Percentiles rank a stretch among this genome's conserved stretches.
These are phyloP conservation scores for Aphelinus certus DNA, from an alignment of 1,140 invertebrate species.

Conservation along the genomic window DNA sequence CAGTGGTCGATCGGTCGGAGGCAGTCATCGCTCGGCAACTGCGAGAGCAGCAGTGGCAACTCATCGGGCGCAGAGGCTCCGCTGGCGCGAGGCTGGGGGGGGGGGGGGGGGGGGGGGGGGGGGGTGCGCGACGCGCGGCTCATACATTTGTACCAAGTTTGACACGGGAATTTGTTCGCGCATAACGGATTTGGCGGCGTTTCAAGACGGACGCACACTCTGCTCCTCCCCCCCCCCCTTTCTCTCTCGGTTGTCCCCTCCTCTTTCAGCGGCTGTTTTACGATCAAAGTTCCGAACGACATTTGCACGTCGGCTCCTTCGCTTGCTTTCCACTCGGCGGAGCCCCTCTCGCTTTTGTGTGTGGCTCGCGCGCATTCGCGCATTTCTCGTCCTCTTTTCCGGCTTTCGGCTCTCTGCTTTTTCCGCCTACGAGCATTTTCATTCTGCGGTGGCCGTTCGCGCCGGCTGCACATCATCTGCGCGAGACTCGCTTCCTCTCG, in stretches of 20 bases:
- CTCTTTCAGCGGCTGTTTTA: slow-evolving; percentile 51
- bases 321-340: slow-evolving; percentile 23
- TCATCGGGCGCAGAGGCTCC: no score
- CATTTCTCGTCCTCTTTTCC: slow-evolving; percentile 36
- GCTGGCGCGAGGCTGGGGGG: no score
- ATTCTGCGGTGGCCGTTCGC: slow-evolving; percentile 33
- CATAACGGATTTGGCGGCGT: slow-evolving; percentile 63
- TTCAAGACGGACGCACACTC: slow-evolving; percentile 58
- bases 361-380: slow-evolving; percentile 22
- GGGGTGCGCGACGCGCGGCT: neutral
- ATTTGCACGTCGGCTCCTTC: slow-evolving; percentile 54
- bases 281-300: slow-evolving; percentile 61
- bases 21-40: no score
- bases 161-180: slow-evolving; percentile 65
- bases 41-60: no score
- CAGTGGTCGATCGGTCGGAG: no score
- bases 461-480: slow-evolving; percentile 22
- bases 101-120: no score
- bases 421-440: slow-evolving; percentile 32
- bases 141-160: slow-evolving; percentile 55
- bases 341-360: slow-evolving; percentile 15
- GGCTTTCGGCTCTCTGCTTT: slow-evolving; percentile 5
- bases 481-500: neutral
- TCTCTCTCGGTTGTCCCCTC: slow-evolving; percentile 36
- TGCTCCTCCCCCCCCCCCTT: slow-evolving; percentile 43